Base-by-base conservation (phyloP, 2,888 invertebrate species). In the Troilus luridus region DNA sequence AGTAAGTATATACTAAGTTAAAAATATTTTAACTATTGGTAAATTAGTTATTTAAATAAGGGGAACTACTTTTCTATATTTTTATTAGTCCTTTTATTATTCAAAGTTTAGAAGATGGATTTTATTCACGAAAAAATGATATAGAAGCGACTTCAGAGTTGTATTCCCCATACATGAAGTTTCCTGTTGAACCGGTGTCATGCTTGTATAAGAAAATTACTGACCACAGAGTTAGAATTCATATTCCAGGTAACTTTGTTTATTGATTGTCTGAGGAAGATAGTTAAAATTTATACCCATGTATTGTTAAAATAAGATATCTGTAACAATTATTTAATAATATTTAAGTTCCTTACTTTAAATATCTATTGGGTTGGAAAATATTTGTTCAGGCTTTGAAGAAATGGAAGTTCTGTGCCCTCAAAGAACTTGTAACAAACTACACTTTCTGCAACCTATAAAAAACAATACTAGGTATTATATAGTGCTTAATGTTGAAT, bases 381-480 rank as follows among this genome's bases (percentile, higher is more conserved):
- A 89, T 27, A 19, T 27, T 92, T 91, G 59, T 91, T 17, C 91
- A 95, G 95, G 94, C 92, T 95, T 96, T 92, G 95, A 96, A 54
- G 95, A 96, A 11, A 94, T 96, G 0, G 95, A 96, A 92, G 94
- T 97, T 21, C 95, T 96, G 59, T 96, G 96, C 92, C 96, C 96
- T 0, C 96, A 95, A 93, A 95, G 96, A 92, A 95, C 96, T 21
- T 95, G 95, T 92, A 95, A 95, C 54, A 96, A 96, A 93, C 94
- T 97, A 7, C 95, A 97, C 93, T 95, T 96, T 21, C 93, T 97
- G 24, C 96, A 96, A 90, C 96, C 96, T 0, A 95, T 95, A 88
- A 95, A 95, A 94, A 94, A 95, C 92, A 95, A 95, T 10, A 95
- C 96, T 24, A 95, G 96, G 81, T 97, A 97, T 94, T 96, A 97